phyloP scores from a whole-genome alignment of 2,797 vertebrate genomes.

The Limosa lapponica region DNA sequence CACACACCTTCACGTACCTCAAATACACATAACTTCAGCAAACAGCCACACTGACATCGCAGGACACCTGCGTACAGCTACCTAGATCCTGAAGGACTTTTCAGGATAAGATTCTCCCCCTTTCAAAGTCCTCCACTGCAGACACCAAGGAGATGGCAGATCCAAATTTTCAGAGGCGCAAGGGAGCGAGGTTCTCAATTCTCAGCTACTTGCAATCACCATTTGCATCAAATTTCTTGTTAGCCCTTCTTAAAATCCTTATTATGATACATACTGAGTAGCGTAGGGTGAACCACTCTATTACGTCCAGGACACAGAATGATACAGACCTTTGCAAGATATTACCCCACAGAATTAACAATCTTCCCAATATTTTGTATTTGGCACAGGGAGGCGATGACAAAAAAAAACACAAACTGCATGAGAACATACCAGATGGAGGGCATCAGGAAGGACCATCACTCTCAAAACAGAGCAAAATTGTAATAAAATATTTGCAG shows the following conservation, averaged over 20 bases:
- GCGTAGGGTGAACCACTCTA: not conserved
- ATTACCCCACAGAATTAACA: not conserved
- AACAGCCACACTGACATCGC: accelerated
- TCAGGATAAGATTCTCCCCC: accelerated
- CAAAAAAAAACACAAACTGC: not conserved
- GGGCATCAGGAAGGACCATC: not conserved
- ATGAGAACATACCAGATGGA: not conserved
- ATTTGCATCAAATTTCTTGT: not conserved
- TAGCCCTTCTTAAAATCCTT: not conserved
- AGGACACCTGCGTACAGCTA: not conserved
- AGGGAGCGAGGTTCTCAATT: not conserved
- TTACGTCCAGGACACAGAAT: not conserved
- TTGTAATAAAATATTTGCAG: not conserved
- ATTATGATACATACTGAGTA: not conserved
- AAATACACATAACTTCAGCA: not conserved
- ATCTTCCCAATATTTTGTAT: not conserved
- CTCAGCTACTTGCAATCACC: not conserved
- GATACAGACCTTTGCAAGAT: not conserved
- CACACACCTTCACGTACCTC: no score
- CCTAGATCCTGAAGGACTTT: not conserved
- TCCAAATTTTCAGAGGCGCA: not conserved
- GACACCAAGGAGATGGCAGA: not conserved
- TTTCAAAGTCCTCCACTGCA: not conserved
- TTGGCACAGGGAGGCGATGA: not conserved
- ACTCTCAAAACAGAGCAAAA: not conserved